phyloP scores from a whole-genome alignment of 2,888 invertebrate genomes.

The Mesochorus sp. region DNA sequence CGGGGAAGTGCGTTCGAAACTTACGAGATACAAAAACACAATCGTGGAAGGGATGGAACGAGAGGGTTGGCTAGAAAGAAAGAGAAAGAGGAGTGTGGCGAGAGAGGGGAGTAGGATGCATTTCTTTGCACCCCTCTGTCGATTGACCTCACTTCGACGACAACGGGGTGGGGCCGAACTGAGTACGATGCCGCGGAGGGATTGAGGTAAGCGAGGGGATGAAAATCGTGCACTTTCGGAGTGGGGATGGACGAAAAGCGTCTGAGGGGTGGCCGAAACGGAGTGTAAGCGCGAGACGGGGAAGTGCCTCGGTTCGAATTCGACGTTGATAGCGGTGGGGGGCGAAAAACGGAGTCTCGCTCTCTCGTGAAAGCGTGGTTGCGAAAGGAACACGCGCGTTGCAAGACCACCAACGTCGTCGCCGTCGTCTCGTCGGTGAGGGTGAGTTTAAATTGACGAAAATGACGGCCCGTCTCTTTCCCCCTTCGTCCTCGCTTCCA shows the following conservation, averaged over 20 bases:
- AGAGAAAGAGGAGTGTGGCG: constrained; percentile 66
- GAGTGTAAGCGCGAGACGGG: constrained; percentile 28
- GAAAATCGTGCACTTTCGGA: constrained; percentile 27
- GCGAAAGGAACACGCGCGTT: constrained; percentile 55
- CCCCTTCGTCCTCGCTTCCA: background rate
- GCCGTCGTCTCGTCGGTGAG: constrained; percentile 49
- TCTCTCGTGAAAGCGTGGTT: constrained; percentile 48
- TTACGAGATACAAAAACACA: constrained; percentile 42
- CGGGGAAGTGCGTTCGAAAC: constrained; percentile 14
- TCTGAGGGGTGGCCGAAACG: constrained; percentile 56
- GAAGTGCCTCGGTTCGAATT: constrained; percentile 38
- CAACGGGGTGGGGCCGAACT: constrained; percentile 57
- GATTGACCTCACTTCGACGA: constrained; percentile 67
- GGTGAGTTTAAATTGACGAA: constrained; percentile 78
- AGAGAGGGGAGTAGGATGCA: constrained; percentile 51
- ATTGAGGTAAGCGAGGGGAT: constrained; percentile 14
- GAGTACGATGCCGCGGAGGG: constrained; percentile 17
- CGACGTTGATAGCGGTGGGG: constrained; percentile 32
- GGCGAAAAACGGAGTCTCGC: constrained; percentile 4
- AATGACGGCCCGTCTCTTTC: constrained; percentile 73
- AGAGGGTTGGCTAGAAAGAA: background rate
- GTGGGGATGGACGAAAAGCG: constrained; percentile 41
- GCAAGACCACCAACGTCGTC: constrained; percentile 59
- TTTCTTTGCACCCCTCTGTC: constrained; percentile 66
- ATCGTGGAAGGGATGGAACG: constrained; percentile 19